Conservation (phyloP, 2,113 vertebrate genomes). For the Piliocolobus tephrosceles region DNA sequence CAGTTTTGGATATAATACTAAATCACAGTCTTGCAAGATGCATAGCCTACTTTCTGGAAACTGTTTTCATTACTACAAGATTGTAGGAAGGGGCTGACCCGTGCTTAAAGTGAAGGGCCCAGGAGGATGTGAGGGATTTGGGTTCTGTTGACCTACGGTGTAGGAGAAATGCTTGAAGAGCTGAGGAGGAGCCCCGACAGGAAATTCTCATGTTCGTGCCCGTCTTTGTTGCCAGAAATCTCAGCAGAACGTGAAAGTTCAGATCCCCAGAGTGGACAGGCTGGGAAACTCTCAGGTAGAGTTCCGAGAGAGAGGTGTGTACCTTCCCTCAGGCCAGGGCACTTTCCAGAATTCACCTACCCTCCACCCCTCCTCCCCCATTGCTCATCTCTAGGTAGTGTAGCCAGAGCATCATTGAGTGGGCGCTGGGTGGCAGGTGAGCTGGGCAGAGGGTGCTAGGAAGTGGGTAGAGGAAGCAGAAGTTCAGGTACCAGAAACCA, state of each 20-base stretch:
- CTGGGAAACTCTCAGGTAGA: slow-evolving; percentile 5
- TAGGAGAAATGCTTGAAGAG: background rate
- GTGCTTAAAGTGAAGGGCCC: background rate
- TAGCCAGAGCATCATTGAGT: background rate
- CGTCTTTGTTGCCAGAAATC: background rate
- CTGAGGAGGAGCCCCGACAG: background rate
- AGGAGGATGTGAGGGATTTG: slow-evolving; percentile 20
- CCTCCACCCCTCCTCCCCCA: background rate
- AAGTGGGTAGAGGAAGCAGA: background rate
- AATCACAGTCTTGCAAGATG: background rate
- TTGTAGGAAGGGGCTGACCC: background rate
- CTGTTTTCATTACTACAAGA: background rate
- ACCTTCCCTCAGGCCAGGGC: background rate
- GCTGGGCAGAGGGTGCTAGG: background rate
- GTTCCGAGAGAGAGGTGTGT: background rate
- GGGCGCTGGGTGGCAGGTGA: background rate
- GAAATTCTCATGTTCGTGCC: background rate
- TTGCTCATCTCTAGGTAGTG: background rate
- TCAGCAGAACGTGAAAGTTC: background rate
- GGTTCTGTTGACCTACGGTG: background rate
- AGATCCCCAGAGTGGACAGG: background rate
- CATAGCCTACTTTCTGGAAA: background rate
- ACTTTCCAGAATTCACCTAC: background rate
- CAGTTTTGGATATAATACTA: background rate
- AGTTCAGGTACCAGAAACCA: background rate